A percentile compares a stretch with the other conserved stretches of the same genome.
phyloP scores from a whole-genome alignment of 2,797 vertebrate species.

The Gallinago nigripennis region DNA sequence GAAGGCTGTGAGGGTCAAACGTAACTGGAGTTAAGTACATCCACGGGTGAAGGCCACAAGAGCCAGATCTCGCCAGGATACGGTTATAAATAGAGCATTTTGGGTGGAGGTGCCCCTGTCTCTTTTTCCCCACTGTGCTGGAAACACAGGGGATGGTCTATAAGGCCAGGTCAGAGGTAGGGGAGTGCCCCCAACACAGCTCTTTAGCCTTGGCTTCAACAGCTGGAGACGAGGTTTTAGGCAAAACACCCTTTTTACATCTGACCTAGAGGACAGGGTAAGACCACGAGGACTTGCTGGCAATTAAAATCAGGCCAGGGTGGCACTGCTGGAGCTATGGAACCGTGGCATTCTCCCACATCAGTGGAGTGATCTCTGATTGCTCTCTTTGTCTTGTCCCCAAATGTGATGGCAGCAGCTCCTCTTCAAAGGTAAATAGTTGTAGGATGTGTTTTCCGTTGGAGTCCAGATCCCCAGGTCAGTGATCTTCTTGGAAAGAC shows the following conservation, averaged over 20 bases:
- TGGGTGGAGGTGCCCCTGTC: background rate
- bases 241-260: background rate
- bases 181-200: background rate
- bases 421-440: background rate
- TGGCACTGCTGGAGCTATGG: background rate
- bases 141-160: background rate
- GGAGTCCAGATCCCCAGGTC: background rate
- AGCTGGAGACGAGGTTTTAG: background rate
- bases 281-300: background rate
- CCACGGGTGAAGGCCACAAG: background rate
- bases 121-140: background rate
- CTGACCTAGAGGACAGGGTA: background rate
- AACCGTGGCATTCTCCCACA: accelerated
- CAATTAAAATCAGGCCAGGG: background rate
- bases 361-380: background rate
- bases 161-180: background rate
- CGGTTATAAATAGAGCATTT: accelerated
- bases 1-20: background rate
- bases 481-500: background rate
- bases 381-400: background rate
- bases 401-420: background rate
- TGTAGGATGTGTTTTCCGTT: background rate
- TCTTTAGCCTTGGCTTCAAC: background rate
- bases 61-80: background rate
- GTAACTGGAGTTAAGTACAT: background rate